Evolutionary conservation across 2,797 vertebrate genomes (phyloP).

Genomic region (Darevskia mixta): DNA sequence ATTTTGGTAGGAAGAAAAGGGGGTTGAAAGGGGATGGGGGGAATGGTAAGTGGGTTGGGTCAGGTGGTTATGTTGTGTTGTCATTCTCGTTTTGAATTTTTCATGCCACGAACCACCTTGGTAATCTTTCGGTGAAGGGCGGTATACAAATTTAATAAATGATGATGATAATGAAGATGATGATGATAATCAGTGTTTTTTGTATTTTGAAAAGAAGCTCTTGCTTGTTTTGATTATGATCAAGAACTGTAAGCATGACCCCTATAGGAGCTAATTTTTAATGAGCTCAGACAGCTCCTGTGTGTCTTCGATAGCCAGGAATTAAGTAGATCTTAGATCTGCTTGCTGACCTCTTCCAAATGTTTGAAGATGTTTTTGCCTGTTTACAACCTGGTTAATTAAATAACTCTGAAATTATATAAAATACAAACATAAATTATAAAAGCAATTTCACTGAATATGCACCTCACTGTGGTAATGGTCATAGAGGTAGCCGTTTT

Average conservation of each 20-base stretch:
- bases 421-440: neutral
- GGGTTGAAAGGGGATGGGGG: too few relatives aligned
- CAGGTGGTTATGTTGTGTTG: too few relatives aligned
- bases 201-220: neutral
- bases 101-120: too few relatives aligned
- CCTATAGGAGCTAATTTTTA: neutral
- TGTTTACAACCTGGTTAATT: neutral
- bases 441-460: neutral
- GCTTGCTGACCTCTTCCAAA: neutral
- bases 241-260: neutral
- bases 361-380: neutral
- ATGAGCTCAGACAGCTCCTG: neutral
- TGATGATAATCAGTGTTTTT: neutral
- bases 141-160: too few relatives aligned
- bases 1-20: too few relatives aligned
- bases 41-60: too few relatives aligned
- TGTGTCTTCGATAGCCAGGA: neutral
- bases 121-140: too few relatives aligned
- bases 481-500: too few relatives aligned
- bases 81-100: too few relatives aligned
- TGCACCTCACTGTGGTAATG: too few relatives aligned
- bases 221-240: neutral
- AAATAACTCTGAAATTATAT: neutral
- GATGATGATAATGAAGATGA: too few relatives aligned
- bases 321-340: neutral